Evolutionary conservation across 2,888 invertebrate species (phyloP), one percentile per base, ranked within the genome.

Genomic region (Caenorhabditis sp.): DNA sequence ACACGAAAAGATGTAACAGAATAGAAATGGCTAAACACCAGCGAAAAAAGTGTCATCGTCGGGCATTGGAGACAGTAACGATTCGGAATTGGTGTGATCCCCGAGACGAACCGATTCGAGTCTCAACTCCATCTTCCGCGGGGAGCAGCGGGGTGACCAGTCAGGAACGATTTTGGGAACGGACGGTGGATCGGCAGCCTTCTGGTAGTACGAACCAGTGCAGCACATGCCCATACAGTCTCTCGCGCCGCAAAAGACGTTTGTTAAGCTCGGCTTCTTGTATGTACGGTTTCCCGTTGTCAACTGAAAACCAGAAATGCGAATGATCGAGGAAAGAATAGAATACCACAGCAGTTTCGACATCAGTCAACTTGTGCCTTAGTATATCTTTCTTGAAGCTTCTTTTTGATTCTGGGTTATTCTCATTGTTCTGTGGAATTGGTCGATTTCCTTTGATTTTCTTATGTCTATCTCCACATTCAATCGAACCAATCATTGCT

Each of bases 141-240:
- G n/a, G n/a, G n/a, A n/a, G n/a, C n/a, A n/a, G n/a, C n/a, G n/a
- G n/a, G n/a, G 20, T 50, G 18, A 20, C 51, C 60, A 60, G 11
- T 47, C 28, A 40, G 53, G 26, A 0, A 28, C 40, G 53, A 26
- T 24, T 18, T 51, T 2, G 0, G 37, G 5, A 13, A 51, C 5
- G 15, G 11, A 13, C 9, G 18, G 60, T 13, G 28, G 18, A 6
- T 9, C 28, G 56, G 15, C 51, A 18, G 26, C 24, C 18, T 62
- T 70, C 51, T 8, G 70, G 6, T 53, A 53, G 32, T 20, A 62
- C 11, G 24, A 20, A 0, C 55, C 70, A 1, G 61, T 61, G 44
- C 53, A 24, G 40, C 70, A 70, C 32, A 70, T 28, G 9, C 70
- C 70, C 70, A 70, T 70, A 26, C 70, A 70, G 26, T 62, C 37